Base-by-base conservation (phyloP, 2,888 invertebrate genomes). In the Macrophya annulata region DNA sequence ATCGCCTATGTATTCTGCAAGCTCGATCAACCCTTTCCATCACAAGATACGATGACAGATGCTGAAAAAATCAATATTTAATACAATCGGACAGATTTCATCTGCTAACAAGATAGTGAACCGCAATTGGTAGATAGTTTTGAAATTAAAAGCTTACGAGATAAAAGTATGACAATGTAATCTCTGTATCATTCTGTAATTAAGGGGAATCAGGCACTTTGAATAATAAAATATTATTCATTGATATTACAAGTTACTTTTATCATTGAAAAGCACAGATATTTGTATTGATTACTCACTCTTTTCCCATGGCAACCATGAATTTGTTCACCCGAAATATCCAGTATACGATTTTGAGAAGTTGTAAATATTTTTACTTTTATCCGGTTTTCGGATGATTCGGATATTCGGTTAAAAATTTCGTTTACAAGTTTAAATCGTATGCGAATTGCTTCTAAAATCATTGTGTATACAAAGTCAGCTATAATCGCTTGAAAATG, bases 1-100 rank as follows among this genome's bases (percentile, higher is more conserved):
- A 81, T 4, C 81, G 81, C 51, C 62, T n/a, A 40, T 81, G 81
- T 21, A 81, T 81, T 62, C 81, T 59, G 59, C 59, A 81, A 25
- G 43, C 81, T 62, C 81, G 81, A 43, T 81, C 81, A n/a, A 81
- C 62, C 62, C 21, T 81, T 62, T 81, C 81, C 37, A 81, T 62
- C n/a, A 81, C 25, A 59, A 81, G 62, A 40, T 62, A 25, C 62
- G 81, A 62, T 37, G 81, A 59, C 15, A 40, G n/a, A 81, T 81
- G n/a, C 81, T 81, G 81, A 3, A 77, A 77, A 37, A 55, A 77
- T 25, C 1, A 45, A 45, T 4, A n/a, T 9, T 48, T 2, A 21
- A 62, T 62, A 25, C 10, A 4, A 25, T 8, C 25, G 5, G 12
- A 62, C 21, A 4, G 21, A 62, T 25, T 10, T 9, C n/a, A 10